These are phyloP conservation scores for Drosophila koepferae DNA, from an alignment of 2,888 invertebrate genomes.

Conservation along the genomic window DNA sequence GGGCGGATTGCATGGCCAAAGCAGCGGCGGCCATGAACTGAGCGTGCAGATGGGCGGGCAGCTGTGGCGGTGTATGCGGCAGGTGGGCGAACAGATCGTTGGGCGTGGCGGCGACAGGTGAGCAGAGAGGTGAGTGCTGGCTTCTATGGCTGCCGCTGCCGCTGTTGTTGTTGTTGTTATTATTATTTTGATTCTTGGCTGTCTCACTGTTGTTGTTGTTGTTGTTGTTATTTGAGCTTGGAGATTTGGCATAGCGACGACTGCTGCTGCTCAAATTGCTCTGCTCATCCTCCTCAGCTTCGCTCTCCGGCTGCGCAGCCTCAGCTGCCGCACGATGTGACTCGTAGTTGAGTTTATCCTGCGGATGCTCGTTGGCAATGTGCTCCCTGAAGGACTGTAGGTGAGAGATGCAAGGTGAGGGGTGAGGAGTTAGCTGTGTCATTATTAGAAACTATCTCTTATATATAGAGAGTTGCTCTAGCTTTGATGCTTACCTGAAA, in stretches of 20 bases:
- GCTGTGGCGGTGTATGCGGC: constrained; percentile 53
- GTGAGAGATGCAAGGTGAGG: background rate
- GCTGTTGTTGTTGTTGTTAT: constrained; percentile 36
- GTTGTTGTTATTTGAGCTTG: constrained; percentile 46
- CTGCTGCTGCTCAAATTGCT: constrained; percentile 71
- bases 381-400: constrained; percentile 85
- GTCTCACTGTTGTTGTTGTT: constrained; percentile 58
- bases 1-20: constrained; percentile 80
- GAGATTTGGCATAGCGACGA: constrained; percentile 61
- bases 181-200: constrained; percentile 65
- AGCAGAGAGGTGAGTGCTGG: constrained; percentile 63
- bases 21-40: constrained; percentile 83
- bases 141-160: constrained; percentile 45
- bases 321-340: constrained; percentile 47
- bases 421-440: background rate
- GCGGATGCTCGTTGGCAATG: constrained; percentile 85
- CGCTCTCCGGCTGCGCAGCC: constrained; percentile 67
- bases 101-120: constrained; percentile 51
- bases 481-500: constrained; percentile 78
- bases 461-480: fast-evolving
- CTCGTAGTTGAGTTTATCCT: constrained; percentile 83
- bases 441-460: background rate
- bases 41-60: constrained; percentile 74
- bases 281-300: constrained; percentile 69
- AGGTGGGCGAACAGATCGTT: constrained; percentile 66